phyloP scores from a whole-genome alignment of 2,797 vertebrate species.

The Thamnophis elegans region DNA sequence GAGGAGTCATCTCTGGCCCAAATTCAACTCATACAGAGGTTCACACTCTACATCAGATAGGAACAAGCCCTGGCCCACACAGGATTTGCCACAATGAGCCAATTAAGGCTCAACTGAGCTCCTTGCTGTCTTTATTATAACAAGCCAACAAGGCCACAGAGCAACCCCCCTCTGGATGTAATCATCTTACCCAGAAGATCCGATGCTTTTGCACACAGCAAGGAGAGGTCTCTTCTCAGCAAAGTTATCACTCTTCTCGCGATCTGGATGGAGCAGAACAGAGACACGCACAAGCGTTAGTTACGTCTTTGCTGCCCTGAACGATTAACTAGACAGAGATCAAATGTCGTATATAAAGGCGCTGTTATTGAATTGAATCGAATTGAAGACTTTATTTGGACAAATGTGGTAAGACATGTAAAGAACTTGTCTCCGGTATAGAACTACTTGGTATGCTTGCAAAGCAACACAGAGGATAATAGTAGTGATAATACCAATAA shows the following conservation, averaged over 20 bases:
- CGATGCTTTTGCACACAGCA: conserved; percentile 94
- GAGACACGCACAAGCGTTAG: background rate
- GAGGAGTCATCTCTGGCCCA: background rate
- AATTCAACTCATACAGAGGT: background rate
- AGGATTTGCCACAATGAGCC: background rate
- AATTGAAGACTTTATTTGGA: background rate
- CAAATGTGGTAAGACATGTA: background rate
- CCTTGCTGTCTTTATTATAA: accelerated
- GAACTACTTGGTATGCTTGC: background rate
- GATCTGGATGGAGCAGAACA: conserved; percentile 73
- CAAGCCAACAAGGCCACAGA: background rate
- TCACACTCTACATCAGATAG: background rate
- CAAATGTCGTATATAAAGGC: background rate
- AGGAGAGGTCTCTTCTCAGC: conserved; percentile 94
- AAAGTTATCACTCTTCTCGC: conserved; percentile 88
- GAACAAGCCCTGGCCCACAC: no score
- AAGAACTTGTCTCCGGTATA: background rate
- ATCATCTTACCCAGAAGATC: conserved; percentile 90
- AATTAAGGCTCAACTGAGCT: background rate
- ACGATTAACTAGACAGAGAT: background rate
- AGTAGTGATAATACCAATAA: background rate
- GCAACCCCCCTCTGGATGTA: background rate
- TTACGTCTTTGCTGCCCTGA: background rate
- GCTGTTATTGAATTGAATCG: background rate
- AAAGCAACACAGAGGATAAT: background rate